These are phyloP conservation scores for Excalfactoria chinensis DNA, from an alignment of 2,113 vertebrate genomes.

Conservation along the genomic window DNA sequence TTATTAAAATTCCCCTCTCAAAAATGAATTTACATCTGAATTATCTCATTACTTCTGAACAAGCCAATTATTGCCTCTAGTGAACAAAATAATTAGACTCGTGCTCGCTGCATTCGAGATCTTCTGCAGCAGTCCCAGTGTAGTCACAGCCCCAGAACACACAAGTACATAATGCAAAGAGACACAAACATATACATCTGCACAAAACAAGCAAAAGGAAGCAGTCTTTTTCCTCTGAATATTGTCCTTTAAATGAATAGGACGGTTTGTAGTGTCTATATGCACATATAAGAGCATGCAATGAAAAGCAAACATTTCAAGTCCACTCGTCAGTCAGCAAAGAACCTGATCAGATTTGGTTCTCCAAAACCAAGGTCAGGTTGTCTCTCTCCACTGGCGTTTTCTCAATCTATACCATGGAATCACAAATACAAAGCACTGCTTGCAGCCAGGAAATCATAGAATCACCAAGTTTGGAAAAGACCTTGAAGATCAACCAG, in stretches of 20 bases:
- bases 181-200: not conserved
- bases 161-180: not conserved
- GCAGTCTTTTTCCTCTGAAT: not conserved
- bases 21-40: slow-evolving; percentile 81
- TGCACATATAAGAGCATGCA: fast-evolving
- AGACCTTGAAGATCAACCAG: too few species aligned
- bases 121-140: slow-evolving; percentile 11
- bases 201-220: not conserved
- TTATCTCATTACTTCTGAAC: slow-evolving; percentile 77
- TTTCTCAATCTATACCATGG: not conserved
- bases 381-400: not conserved
- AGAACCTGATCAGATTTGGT: not conserved
- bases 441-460: not conserved
- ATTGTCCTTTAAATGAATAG: not conserved
- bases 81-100: slow-evolving; percentile 73
- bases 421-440: not conserved
- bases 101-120: slow-evolving; percentile 18
- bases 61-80: slow-evolving; percentile 72
- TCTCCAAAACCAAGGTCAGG: not conserved
- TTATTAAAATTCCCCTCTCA: slow-evolving; percentile 74
- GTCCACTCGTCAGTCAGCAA: not conserved
- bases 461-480: too few species aligned
- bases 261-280: not conserved
- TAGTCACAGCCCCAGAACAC: slow-evolving; percentile 1
- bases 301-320: not conserved